Conservation (phyloP, 2,113 vertebrate genomes). For the Pseudorasbora parva region DNA sequence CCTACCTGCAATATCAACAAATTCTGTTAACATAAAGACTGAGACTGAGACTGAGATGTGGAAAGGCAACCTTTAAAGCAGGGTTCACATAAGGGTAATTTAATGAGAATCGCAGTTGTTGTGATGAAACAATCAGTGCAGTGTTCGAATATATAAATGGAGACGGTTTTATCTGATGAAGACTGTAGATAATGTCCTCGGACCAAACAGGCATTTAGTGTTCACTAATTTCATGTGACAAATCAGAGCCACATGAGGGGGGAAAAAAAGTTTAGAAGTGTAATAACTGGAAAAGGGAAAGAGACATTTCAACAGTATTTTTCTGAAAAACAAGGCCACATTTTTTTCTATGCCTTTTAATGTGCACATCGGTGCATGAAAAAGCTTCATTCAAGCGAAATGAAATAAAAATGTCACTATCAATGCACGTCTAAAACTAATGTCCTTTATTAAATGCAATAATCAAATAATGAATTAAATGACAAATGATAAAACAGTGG, state of each 20-base stretch:
- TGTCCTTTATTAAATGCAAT: not conserved
- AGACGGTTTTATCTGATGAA: constrained; percentile 52
- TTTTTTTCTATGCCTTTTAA: not conserved
- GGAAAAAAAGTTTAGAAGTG: not conserved
- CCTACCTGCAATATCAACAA: not conserved
- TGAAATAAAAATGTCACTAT: not conserved
- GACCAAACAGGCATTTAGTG: not conserved
- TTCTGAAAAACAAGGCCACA: not conserved
- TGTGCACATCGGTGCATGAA: not conserved
- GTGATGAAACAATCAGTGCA: not conserved
- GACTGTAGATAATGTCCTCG: constrained; percentile 28
- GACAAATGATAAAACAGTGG: not conserved
- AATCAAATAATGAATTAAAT: not conserved
- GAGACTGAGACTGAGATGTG: not conserved
- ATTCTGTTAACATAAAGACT: not conserved
- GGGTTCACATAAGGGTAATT: not conserved
- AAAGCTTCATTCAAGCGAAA: not conserved
- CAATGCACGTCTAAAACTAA: not conserved
- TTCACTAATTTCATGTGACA: not conserved
- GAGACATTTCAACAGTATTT: not conserved
- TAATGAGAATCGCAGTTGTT: not conserved
- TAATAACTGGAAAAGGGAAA: not conserved
- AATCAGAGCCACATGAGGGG: not conserved
- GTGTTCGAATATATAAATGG: constrained; percentile 18
- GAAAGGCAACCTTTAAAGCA: not conserved